Percentiles rank a stretch among this genome's conserved stretches.
These are phyloP conservation scores for Chelmon rostratus DNA, from an alignment of 2,797 vertebrate species.

Conservation along the genomic window DNA sequence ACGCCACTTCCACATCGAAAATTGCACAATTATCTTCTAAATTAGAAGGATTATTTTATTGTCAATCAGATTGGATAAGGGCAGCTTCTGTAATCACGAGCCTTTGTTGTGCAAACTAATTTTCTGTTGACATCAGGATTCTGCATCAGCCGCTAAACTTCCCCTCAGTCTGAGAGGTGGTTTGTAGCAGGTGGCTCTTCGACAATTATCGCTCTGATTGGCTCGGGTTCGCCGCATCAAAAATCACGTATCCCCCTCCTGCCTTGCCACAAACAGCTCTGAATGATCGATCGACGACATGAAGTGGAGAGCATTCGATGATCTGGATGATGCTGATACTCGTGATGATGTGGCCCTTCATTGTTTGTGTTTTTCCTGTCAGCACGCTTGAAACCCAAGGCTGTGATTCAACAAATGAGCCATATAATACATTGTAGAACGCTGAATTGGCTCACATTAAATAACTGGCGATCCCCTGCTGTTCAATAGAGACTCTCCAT, in stretches of 20 bases:
- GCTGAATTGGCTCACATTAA: constrained; percentile 24
- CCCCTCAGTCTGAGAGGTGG: constrained; percentile 27
- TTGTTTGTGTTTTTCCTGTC: constrained; percentile 13
- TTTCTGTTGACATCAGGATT: constrained; percentile 45
- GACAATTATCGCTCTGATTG: constrained; percentile 40
- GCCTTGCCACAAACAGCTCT: constrained; percentile 45
- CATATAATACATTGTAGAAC: constrained; percentile 6
- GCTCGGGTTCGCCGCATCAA: constrained; percentile 22
- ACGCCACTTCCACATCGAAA: constrained; percentile 47
- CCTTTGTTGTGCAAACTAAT: constrained; percentile 66
- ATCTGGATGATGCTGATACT: constrained; percentile 20
- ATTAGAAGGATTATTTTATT: constrained; percentile 66
- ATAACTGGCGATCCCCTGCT: constrained; percentile 2
- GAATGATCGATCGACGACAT: constrained; percentile 44
- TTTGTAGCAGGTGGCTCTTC: constrained; percentile 59
- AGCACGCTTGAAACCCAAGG: constrained; percentile 9
- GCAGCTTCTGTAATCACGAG: constrained; percentile 64
- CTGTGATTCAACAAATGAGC: constrained; percentile 33
- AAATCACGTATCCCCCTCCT: constrained; percentile 17
- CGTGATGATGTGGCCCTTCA: constrained; percentile 1
- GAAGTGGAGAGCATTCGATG: constrained; percentile 39
- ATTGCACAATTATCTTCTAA: constrained; percentile 66
- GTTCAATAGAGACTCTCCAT: constrained; percentile 1
- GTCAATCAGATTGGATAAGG: constrained; percentile 59
- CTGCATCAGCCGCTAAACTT: constrained; percentile 34